A percentile compares a stretch with the other conserved stretches of the same genome.
These are phyloP conservation scores for Ancistrus triradiatus DNA, from an alignment of 2,113 vertebrate genomes.

Conservation along the genomic window DNA sequence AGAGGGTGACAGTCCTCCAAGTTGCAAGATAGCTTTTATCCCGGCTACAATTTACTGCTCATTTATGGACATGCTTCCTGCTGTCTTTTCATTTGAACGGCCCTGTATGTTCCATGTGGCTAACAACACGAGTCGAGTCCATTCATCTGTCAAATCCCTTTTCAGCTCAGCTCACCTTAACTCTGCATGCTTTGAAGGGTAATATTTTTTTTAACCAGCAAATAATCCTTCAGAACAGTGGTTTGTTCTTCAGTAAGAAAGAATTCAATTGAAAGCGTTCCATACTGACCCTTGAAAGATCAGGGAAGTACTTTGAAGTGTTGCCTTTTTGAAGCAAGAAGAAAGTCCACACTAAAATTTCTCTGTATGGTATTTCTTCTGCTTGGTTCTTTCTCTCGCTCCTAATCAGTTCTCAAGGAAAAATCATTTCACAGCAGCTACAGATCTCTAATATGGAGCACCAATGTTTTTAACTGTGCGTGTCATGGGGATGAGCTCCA, in stretches of 20 bases:
- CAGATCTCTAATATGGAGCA: constrained; percentile 62
- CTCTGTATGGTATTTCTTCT: constrained; percentile 35
- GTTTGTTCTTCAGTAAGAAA: constrained; percentile 35
- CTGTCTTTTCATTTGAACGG: constrained; percentile 14
- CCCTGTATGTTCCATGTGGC: constrained; percentile 2
- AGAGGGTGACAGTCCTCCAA: background rate
- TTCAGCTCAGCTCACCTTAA: constrained; percentile 22
- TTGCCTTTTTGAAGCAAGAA: constrained; percentile 59
- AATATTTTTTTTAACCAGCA: constrained; percentile 32
- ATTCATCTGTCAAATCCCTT: constrained; percentile 40
- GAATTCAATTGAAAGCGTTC: constrained; percentile 44
- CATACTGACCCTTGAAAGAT: constrained; percentile 48
- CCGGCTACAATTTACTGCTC: background rate
- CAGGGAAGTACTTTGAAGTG: constrained; percentile 46
- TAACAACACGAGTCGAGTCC: constrained; percentile 5
- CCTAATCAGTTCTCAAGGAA: constrained; percentile 57
- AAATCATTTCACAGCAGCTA: constrained; percentile 56
- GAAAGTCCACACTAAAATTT: constrained; percentile 60
- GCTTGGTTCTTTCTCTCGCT: constrained; percentile 46
- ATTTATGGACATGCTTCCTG: constrained; percentile 7
- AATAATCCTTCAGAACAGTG: constrained; percentile 30
- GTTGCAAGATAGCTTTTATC: background rate
- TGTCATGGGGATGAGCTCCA: constrained; percentile 54
- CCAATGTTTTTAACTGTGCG: constrained; percentile 46
- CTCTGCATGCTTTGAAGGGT: constrained; percentile 21